Percentiles rank a stretch among this genome's conserved stretches.
Evolutionary conservation across 2,797 vertebrate genomes (phyloP).

Genomic region (Ctenopoma kingsleyae): DNA sequence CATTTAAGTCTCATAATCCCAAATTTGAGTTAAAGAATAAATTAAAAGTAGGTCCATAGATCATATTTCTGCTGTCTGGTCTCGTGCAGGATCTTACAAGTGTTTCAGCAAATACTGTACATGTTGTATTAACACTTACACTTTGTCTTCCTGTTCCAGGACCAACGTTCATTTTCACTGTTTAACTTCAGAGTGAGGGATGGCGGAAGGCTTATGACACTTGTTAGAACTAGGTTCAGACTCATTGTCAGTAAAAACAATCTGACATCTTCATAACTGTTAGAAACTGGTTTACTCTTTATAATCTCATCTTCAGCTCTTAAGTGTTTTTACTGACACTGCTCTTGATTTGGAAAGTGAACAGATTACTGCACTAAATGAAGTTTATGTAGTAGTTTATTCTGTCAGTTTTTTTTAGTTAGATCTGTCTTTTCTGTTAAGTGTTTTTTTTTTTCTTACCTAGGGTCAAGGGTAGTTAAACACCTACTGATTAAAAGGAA

Average conservation of each 20-base stretch:
- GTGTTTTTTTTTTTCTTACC: not conserved
- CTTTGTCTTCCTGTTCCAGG: no score
- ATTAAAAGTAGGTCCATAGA: not conserved
- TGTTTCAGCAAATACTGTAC: not conserved
- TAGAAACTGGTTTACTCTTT: slow-evolving; percentile 36
- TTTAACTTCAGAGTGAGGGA: not conserved
- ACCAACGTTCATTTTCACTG: not conserved
- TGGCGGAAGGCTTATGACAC: slow-evolving; percentile 1
- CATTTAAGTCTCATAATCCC: not conserved
- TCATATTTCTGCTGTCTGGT: not conserved
- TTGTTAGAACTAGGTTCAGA: slow-evolving; percentile 36
- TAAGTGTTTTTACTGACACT: not conserved
- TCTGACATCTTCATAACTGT: slow-evolving; percentile 46
- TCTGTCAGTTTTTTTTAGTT: not conserved
- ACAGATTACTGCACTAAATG: not conserved
- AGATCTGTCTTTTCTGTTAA: not conserved
- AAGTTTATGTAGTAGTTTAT: not conserved
- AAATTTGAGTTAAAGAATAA: not conserved
- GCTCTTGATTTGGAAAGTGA: not conserved
- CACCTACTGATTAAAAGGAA: not conserved
- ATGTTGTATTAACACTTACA: no score
- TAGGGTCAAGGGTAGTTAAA: slow-evolving; percentile 3
- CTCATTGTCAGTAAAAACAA: slow-evolving; percentile 34
- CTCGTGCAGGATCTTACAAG: not conserved
- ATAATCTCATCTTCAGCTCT: slow-evolving; percentile 25